Evolutionary conservation across 2,797 vertebrate genomes (phyloP).

Genomic region (Halcyon chelicuti): DNA sequence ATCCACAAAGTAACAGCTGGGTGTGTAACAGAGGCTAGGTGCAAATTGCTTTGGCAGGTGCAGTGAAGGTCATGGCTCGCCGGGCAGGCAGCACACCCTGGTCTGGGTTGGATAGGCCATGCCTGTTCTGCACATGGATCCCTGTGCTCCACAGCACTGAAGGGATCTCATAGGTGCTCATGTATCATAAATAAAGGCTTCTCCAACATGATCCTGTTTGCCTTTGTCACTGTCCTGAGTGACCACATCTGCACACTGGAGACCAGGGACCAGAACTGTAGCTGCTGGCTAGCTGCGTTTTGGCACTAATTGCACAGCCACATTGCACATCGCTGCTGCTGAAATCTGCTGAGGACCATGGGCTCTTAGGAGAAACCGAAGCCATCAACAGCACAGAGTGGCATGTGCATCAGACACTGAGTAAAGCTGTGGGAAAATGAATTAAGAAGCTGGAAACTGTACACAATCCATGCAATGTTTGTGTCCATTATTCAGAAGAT

Average conservation of each 20-base stretch:
- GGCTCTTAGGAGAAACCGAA: background rate
- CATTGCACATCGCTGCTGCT: fast-evolving
- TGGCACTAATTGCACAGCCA: background rate
- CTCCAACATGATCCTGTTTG: background rate
- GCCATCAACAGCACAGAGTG: background rate
- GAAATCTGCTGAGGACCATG: too few relatives aligned
- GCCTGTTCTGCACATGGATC: background rate
- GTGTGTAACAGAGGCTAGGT: background rate
- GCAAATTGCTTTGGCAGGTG: background rate
- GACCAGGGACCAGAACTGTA: background rate
- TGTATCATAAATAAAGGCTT: background rate
- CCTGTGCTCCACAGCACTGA: background rate
- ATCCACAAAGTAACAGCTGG: background rate
- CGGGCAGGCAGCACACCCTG: background rate
- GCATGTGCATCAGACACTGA: background rate
- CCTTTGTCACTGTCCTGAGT: background rate
- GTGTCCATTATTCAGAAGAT: background rate
- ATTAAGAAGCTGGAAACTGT: background rate
- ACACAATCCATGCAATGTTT: background rate
- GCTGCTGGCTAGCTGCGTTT: fast-evolving
- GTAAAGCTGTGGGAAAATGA: background rate
- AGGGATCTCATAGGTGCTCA: background rate
- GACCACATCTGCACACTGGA: background rate
- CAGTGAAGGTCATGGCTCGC: background rate
- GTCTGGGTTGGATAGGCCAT: background rate